Percentiles rank a stretch among this genome's conserved stretches.
phyloP scores from a whole-genome alignment of 2,113 vertebrate genomes.

The Etia nguti region DNA sequence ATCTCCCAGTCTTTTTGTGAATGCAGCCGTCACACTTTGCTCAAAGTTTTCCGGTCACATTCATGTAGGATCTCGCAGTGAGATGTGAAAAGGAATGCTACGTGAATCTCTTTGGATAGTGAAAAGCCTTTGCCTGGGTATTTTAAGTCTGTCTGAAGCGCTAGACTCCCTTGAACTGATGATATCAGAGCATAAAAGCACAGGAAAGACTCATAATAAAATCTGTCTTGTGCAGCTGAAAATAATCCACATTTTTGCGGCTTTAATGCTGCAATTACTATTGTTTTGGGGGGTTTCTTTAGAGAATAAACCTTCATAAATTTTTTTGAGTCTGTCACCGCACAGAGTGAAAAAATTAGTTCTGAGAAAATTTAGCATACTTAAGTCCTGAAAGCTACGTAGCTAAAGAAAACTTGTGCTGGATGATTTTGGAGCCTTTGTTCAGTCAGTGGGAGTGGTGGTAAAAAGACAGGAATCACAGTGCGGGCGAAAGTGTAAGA shows the following conservation, averaged over 20 bases:
- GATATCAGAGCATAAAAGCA: not conserved
- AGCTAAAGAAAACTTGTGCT: slow-evolving; percentile 14
- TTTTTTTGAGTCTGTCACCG: not conserved
- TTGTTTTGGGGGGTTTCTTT: not conserved
- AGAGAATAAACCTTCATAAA: not conserved
- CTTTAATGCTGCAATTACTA: not conserved
- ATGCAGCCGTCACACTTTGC: not conserved
- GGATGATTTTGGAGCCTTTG: not conserved
- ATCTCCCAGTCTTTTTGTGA: not conserved
- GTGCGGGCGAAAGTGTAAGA: not conserved
- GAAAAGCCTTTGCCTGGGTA: not conserved
- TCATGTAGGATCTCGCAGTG: not conserved
- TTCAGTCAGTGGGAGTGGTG: not conserved
- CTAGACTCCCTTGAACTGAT: not conserved
- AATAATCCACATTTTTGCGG: not conserved
- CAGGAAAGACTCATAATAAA: not conserved
- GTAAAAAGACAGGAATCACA: not conserved
- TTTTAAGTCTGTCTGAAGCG: slow-evolving; percentile 1
- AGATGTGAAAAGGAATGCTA: not conserved
- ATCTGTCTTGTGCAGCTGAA: not conserved
- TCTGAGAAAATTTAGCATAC: not conserved
- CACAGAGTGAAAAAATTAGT: not conserved
- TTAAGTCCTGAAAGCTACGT: not conserved
- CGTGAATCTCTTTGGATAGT: not conserved
- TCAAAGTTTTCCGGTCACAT: not conserved